These are phyloP conservation scores for Aricia artaxerxes DNA, from an alignment of 2,888 invertebrate species.

Conservation along the genomic window DNA sequence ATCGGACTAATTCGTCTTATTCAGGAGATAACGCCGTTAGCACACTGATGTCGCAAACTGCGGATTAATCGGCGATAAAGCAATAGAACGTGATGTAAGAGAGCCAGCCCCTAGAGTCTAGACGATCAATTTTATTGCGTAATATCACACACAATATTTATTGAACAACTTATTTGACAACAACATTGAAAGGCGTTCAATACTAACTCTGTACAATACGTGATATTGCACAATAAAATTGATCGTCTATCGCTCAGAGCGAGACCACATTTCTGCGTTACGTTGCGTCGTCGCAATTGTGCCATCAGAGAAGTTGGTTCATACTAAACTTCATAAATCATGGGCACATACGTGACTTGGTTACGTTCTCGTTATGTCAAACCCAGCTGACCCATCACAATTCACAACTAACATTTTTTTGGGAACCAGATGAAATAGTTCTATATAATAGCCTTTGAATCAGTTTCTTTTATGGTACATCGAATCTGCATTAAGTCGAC, in stretches of 20 bases:
- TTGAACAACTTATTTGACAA: too few relatives aligned
- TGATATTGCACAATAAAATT: too few relatives aligned
- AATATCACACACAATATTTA: too few relatives aligned
- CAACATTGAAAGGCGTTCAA: too few relatives aligned
- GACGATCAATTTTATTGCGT: too few relatives aligned
- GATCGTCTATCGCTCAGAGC: too few relatives aligned
- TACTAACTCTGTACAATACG: too few relatives aligned
- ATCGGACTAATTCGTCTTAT: conserved; percentile 5
- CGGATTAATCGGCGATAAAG: not conserved
- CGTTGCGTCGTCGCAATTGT: too few relatives aligned
- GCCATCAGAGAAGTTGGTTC: too few relatives aligned
- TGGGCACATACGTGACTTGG: not conserved
- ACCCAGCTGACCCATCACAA: not conserved
- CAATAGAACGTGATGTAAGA: not conserved
- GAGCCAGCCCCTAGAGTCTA: too few relatives aligned
- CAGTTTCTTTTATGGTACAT: not conserved
- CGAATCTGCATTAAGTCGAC: too few relatives aligned
- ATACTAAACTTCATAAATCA: not conserved
- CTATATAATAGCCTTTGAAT: not conserved
- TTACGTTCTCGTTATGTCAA: not conserved
- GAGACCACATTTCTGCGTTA: too few relatives aligned
- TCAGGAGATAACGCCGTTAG: not conserved
- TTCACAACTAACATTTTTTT: not conserved
- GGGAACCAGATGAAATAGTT: not conserved
- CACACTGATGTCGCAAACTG: not conserved